phyloP scores from a whole-genome alignment of 2,888 invertebrate species.

The Marronus borbonicus region DNA sequence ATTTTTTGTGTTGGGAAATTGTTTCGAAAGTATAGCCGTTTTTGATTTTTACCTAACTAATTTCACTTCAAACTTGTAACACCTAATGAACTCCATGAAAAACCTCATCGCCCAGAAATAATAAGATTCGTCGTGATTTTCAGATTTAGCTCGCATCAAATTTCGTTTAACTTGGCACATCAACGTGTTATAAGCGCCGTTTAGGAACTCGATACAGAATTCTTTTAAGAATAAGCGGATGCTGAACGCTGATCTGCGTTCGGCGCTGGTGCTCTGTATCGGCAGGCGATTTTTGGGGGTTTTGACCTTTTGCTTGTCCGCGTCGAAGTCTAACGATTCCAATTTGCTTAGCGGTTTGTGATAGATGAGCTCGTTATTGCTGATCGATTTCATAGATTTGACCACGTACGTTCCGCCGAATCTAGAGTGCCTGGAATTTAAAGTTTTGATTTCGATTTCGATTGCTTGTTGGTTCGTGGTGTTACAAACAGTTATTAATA shows the following conservation, averaged over 20 bases:
- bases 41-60: constrained; percentile 81
- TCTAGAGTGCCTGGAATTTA: constrained; percentile 84
- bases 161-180: constrained; percentile 88
- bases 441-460: background rate
- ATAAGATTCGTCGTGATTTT: constrained; percentile 92
- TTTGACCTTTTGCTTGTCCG: constrained; percentile 79
- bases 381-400: constrained; percentile 94
- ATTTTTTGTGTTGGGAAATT: too few relatives aligned
- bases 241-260: constrained; percentile 89
- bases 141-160: constrained; percentile 78
- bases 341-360: constrained; percentile 89
- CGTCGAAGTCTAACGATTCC: constrained; percentile 84
- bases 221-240: constrained; percentile 93
- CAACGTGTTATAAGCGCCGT: constrained; percentile 92
- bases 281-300: constrained; percentile 85
- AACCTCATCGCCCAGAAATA: constrained; percentile 95
- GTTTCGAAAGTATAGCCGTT: background rate
- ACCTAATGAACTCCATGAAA: constrained; percentile 97
- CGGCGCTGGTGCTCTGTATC: constrained; percentile 74
- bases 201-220: constrained; percentile 94
- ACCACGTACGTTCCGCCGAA: constrained; percentile 96
- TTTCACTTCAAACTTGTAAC: constrained; percentile 89
- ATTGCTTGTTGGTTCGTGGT: too few relatives aligned
- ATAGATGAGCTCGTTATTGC: constrained; percentile 88
- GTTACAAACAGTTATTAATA: too few relatives aligned